A percentile compares a stretch with the other conserved stretches of the same genome.
Evolutionary conservation across 2,888 invertebrate genomes (phyloP).

Genomic region (Troglohyphantes excavatus): DNA sequence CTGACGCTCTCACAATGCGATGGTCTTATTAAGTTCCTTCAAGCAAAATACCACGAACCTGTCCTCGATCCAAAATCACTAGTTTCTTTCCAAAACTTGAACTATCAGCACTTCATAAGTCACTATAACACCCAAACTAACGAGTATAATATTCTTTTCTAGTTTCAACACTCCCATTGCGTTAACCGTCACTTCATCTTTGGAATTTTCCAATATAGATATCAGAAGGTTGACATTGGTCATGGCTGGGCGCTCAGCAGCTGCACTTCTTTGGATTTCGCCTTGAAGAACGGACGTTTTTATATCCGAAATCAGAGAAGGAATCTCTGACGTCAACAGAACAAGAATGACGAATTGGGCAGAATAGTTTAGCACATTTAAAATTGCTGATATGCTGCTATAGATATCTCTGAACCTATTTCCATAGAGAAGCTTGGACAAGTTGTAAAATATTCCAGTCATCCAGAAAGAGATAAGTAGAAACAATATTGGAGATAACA

Average conservation of each 20-base stretch:
- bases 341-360: background rate
- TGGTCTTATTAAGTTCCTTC: no score
- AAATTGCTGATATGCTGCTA: background rate
- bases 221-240: background rate
- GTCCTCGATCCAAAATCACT: no score
- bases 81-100: conserved; percentile 15
- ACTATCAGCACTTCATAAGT: no score
- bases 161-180: conserved; percentile 15
- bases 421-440: background rate
- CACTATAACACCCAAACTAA: background rate
- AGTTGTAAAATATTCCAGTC: conserved; percentile 17
- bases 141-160: background rate
- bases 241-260: background rate
- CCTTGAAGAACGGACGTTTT: background rate
- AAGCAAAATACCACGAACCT: no score
- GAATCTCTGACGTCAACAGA: background rate
- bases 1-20: no score
- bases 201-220: background rate
- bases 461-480: conserved; percentile 7
- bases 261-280: background rate
- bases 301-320: background rate
- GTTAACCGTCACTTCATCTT: background rate
- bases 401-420: no score
- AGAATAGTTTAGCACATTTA: background rate
- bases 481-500: background rate